Percentiles rank a stretch among this genome's conserved stretches.
These are phyloP conservation scores for Hucho hucho DNA, from an alignment of 2,113 vertebrate species.

Conservation along the genomic window DNA sequence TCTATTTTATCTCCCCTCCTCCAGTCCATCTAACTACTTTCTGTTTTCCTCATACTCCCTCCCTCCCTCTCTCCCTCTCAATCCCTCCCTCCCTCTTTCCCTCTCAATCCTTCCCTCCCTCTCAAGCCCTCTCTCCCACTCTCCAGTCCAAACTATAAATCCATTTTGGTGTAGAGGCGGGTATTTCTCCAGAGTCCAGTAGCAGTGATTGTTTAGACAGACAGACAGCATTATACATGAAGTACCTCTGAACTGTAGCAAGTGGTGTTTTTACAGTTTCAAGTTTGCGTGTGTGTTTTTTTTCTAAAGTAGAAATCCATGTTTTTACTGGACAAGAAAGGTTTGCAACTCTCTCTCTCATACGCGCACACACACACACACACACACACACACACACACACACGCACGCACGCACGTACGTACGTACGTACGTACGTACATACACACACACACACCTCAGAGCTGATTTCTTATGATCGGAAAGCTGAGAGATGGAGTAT, in stretches of 20 bases:
- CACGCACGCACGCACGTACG: background rate
- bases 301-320: too few relatives aligned
- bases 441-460: background rate
- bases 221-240: too few relatives aligned
- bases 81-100: background rate
- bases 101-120: background rate
- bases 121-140: background rate
- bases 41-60: background rate
- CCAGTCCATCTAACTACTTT: background rate
- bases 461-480: constrained; percentile 40
- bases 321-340: too few relatives aligned
- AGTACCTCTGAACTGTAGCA: too few relatives aligned
- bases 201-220: too few relatives aligned
- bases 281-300: too few relatives aligned
- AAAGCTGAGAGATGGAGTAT: constrained; percentile 68
- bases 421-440: background rate
- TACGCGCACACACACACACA: too few relatives aligned
- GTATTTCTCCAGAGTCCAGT: too few relatives aligned
- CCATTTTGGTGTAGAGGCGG: too few relatives aligned
- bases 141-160: background rate
- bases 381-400: background rate
- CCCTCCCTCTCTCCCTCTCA: background rate
- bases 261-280: too few relatives aligned
- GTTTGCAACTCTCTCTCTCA: too few relatives aligned
- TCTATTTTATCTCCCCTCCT: background rate